Percentiles rank a stretch among this genome's conserved stretches.
phyloP scores from a whole-genome alignment of 2,113 vertebrate species.

The Cervus canadensis region DNA sequence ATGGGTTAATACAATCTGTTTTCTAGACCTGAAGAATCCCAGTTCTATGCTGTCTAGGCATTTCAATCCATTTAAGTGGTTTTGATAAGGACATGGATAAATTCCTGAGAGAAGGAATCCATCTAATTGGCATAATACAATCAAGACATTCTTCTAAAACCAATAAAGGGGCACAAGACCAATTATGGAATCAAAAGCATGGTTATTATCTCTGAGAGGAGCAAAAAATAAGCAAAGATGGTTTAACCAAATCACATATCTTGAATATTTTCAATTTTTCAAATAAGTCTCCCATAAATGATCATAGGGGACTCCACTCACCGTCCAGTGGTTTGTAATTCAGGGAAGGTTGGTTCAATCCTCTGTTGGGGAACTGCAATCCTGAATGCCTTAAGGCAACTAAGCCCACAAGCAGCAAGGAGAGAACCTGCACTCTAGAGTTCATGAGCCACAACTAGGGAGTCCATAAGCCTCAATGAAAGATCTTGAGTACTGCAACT shows the following conservation, averaged over 20 bases:
- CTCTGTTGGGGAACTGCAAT: background rate
- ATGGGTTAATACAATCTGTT: background rate
- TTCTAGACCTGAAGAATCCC: background rate
- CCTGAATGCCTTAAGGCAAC: background rate
- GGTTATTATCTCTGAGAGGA: background rate
- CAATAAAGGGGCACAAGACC: background rate
- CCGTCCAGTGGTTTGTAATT: background rate
- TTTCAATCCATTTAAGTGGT: background rate
- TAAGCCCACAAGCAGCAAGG: background rate
- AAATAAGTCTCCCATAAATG: background rate
- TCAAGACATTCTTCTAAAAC: background rate
- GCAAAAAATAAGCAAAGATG: background rate
- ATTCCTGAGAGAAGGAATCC: background rate
- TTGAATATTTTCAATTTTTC: background rate
- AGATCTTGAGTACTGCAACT: background rate
- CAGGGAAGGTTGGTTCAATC: background rate
- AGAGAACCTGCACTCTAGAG: background rate
- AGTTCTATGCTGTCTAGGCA: background rate
- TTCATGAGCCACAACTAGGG: background rate
- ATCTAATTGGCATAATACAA: background rate
- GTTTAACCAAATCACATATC: background rate
- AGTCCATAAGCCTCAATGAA: background rate
- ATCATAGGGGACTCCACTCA: background rate
- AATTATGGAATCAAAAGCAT: background rate
- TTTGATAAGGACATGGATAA: background rate